Evolutionary conservation across 2,113 vertebrate species (phyloP).

Genomic region (Telmatochromis sp.): DNA sequence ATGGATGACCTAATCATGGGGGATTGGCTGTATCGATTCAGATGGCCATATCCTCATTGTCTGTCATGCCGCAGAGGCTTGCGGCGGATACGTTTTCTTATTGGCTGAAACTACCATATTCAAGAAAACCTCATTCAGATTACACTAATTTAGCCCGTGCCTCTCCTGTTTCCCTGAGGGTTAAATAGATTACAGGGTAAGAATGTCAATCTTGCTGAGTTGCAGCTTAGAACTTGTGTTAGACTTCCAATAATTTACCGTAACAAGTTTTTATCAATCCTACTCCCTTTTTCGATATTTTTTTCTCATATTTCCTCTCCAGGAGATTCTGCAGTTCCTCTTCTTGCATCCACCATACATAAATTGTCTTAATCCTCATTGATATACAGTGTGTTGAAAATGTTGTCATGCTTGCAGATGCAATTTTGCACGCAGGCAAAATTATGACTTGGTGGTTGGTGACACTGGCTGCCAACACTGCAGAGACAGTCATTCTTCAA

Average conservation of each 20-base stretch:
- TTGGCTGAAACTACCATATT: constrained; percentile 36
- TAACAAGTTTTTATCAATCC: constrained; percentile 32
- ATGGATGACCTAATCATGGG: constrained; percentile 64
- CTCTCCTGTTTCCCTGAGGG: constrained; percentile 36
- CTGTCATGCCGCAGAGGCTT: constrained; percentile 21
- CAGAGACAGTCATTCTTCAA: constrained; percentile 57
- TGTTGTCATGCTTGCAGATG: constrained; percentile 57
- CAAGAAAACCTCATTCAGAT: constrained; percentile 51
- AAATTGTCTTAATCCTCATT: constrained; percentile 48
- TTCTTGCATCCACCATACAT: neutral
- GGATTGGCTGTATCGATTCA: constrained; percentile 59
- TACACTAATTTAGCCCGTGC: constrained; percentile 52
- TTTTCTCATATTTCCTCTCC: neutral
- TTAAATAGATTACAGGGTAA: constrained; percentile 54
- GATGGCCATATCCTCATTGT: constrained; percentile 54
- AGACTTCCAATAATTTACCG: constrained; percentile 41
- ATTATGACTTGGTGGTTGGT: constrained; percentile 49
- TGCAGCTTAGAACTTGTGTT: constrained; percentile 49
- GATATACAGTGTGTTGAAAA: constrained; percentile 38
- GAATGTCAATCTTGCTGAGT: constrained; percentile 56
- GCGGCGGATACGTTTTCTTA: constrained; percentile 26
- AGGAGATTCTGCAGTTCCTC: neutral
- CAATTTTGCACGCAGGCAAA: constrained; percentile 52
- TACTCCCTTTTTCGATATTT: constrained; percentile 1
- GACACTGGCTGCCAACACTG: constrained; percentile 46